A percentile compares a stretch with the other conserved stretches of the same genome.
Evolutionary conservation across 2,113 vertebrate genomes (phyloP).

Genomic region (Theristicus caerulescens): DNA sequence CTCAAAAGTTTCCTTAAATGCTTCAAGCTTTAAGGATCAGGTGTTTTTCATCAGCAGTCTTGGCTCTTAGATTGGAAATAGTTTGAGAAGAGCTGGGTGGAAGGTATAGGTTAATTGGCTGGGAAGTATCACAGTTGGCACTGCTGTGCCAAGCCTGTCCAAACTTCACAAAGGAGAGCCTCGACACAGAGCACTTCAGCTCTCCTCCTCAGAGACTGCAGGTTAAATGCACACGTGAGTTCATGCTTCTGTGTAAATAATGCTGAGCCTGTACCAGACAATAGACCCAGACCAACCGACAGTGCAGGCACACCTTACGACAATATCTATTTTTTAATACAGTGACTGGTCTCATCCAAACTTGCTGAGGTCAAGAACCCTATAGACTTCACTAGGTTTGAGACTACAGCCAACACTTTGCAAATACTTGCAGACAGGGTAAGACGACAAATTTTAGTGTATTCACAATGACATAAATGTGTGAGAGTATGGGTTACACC

Average conservation of each 20-base stretch:
- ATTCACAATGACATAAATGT: background rate
- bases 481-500: background rate
- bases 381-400: background rate
- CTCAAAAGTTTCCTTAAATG: background rate
- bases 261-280: background rate
- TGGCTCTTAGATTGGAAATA: background rate
- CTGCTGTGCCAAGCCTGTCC: background rate
- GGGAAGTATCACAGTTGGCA: background rate
- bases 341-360: background rate
- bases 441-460: background rate
- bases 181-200: rapidly evolving
- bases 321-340: background rate
- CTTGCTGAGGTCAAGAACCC: background rate
- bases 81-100: background rate
- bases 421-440: background rate
- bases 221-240: rapidly evolving
- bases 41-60: background rate
- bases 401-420: background rate
- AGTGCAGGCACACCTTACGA: rapidly evolving
- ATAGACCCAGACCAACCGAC: background rate
- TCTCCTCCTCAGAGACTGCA: background rate
- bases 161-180: background rate
- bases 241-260: background rate
- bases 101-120: background rate
- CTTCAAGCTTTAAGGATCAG: background rate